Percentiles rank a stretch among this genome's conserved stretches.
Evolutionary conservation across 2,888 invertebrate genomes (phyloP).

Genomic region (Nebria salina): DNA sequence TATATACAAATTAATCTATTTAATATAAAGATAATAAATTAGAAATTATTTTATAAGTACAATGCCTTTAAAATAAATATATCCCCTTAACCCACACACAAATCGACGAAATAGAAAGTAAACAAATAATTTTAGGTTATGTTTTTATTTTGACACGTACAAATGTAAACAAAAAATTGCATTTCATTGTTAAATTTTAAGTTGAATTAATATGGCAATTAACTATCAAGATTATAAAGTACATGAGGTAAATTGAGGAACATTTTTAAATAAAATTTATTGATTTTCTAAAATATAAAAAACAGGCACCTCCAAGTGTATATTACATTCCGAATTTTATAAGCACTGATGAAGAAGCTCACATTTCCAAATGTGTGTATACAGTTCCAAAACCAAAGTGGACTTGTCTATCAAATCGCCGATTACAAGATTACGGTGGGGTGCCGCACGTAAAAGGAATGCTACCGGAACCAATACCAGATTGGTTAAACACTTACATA

Average conservation of each 20-base stretch:
- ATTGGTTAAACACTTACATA: slow-evolving; percentile 81
- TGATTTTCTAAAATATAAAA: background rate
- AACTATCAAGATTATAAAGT: background rate
- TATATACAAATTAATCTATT: too few relatives aligned
- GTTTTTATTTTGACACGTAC: too few relatives aligned
- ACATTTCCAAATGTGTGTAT: slow-evolving; percentile 78
- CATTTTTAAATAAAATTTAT: background rate
- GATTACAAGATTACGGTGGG: slow-evolving; percentile 98
- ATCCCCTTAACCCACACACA: too few relatives aligned
- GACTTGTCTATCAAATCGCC: slow-evolving; percentile 89
- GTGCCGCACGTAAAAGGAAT: slow-evolving; percentile 93
- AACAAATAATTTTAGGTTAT: too few relatives aligned
- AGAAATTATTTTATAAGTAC: too few relatives aligned
- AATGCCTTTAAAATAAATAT: too few relatives aligned
- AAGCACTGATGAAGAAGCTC: slow-evolving; percentile 74
- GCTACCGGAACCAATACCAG: slow-evolving; percentile 89
- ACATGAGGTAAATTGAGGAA: background rate
- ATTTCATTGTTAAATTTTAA: too few relatives aligned
- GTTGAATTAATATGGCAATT: background rate
- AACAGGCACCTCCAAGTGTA: slow-evolving; percentile 70
- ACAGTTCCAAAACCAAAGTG: slow-evolving; percentile 92
- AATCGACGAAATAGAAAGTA: too few relatives aligned
- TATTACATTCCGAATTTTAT: slow-evolving; percentile 92
- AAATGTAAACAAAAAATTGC: too few relatives aligned
- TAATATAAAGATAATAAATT: too few relatives aligned